These are phyloP conservation scores for Erinaceus europaeus DNA, from an alignment of 2,113 vertebrate genomes.

Conservation along the genomic window DNA sequence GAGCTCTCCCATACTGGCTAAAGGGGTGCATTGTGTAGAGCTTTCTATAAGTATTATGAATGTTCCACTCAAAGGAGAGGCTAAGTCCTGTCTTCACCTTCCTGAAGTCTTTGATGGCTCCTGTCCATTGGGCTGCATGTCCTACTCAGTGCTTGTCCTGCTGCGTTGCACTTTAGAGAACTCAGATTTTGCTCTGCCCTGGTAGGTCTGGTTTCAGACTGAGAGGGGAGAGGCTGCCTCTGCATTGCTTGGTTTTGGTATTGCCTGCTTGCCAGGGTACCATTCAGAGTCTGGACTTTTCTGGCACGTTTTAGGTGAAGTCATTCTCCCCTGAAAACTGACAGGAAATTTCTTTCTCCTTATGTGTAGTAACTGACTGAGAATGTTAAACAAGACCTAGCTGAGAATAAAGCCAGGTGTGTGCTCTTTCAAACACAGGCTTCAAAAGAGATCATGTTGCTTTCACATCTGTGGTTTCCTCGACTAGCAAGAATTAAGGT, in stretches of 20 bases:
- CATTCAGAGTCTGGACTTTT: not conserved
- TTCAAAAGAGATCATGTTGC: conserved; percentile 4
- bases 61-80: not conserved
- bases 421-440: not conserved
- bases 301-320: not conserved
- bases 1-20: not conserved
- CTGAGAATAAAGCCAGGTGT: not conserved
- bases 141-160: not conserved
- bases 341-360: not conserved
- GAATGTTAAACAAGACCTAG: not conserved
- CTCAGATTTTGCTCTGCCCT: not conserved
- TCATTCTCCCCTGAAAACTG: conserved; percentile 7
- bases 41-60: not conserved
- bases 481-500: conserved; percentile 42
- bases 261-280: not conserved
- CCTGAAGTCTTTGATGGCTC: not conserved
- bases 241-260: not conserved
- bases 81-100: not conserved
- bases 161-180: not conserved
- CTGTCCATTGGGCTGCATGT: not conserved
- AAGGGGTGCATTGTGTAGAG: not conserved
- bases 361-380: not conserved
- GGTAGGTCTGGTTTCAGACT: not conserved
- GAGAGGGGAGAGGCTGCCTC: not conserved
- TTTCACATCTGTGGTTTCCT: conserved; percentile 29